These are phyloP conservation scores for Cephus spinipes DNA, from an alignment of 2,888 invertebrate genomes.

Conservation along the genomic window DNA sequence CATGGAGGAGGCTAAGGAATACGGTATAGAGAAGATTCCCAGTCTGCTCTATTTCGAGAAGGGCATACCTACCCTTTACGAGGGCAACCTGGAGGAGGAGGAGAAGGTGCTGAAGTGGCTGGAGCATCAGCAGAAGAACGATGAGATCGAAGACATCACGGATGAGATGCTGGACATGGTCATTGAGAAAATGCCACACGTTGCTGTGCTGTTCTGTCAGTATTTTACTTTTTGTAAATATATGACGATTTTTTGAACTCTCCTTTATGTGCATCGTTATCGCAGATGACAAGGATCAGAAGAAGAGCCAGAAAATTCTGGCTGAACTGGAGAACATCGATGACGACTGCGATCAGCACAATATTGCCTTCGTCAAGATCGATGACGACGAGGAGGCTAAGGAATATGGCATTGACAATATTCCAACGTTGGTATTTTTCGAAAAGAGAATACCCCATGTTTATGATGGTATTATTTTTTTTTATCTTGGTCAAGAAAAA, in stretches of 20 bases:
- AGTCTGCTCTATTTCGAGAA: slow-evolving; percentile 87
- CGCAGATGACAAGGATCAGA: slow-evolving; percentile 91
- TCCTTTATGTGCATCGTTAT: neutral
- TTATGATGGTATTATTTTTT: slow-evolving; percentile 68
- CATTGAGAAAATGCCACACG: slow-evolving; percentile 87
- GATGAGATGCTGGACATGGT: slow-evolving; percentile 94
- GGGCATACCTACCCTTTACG: slow-evolving; percentile 88
- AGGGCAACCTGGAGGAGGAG: slow-evolving; percentile 87
- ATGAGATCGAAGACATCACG: slow-evolving; percentile 94
- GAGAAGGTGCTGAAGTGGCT: slow-evolving; percentile 90
- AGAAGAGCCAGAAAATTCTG: slow-evolving; percentile 88
- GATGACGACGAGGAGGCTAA: slow-evolving; percentile 89
- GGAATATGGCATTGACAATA: slow-evolving; percentile 86
- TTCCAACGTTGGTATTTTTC: slow-evolving; percentile 85
- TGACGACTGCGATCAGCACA: slow-evolving; percentile 92
- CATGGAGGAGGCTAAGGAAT: slow-evolving; percentile 88
- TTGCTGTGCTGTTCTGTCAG: slow-evolving; percentile 94
- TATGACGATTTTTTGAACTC: neutral
- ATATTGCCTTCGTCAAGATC: slow-evolving; percentile 92
- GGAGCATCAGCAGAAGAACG: slow-evolving; percentile 84
- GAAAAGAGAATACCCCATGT: slow-evolving; percentile 74
- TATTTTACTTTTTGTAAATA: slow-evolving; percentile 37
- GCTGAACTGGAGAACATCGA: slow-evolving; percentile 91
- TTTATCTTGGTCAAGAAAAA: no score
- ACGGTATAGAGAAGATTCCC: slow-evolving; percentile 90